Base-by-base conservation (phyloP, 1,140 invertebrate species). In the Phymastichus coffea region DNA sequence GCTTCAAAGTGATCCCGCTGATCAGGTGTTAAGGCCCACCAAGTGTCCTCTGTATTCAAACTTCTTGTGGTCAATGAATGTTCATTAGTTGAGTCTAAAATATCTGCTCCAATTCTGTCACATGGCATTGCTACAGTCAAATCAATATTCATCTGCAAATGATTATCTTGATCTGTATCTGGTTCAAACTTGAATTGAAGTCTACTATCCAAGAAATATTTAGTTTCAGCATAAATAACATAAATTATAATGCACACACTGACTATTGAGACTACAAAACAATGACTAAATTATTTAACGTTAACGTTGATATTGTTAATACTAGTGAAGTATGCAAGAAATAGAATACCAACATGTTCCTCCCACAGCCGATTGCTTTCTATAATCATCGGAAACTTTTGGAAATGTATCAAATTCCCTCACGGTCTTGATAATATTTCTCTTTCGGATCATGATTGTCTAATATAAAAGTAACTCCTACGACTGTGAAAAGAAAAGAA, bases 121-220 rank as follows among this genome's bases (percentile, higher is more conserved):
- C 95, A 97, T 58, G 90, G 90, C 91, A 95, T 97, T 22, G 94
- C 94, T 14, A 98, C 87, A 6, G 94, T 97, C 41, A 98, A 86
- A 75, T 98, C 95, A 44, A 98, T 84, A 78, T 97, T 96, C 66
- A 98, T 91, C 75, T 90, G 88, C 23, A 98, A 76, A 78, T 95
- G 95, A 62, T 88, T 90, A 73, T 95, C 87, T 74, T 91, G 85
- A 56, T 95, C 88, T n/a, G 86, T 88, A 71, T 97, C 95, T 12
- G 94, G 93, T 70, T 88, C 84, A 80, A 97, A 97, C 79, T 91
- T 88, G 78, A 95, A 97, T 38, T 87, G 81, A 53, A 95, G 84
- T 74, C 88, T 87, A 70, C 90, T 90, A 64, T 91, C 86, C 53
- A 90, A 79, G 72, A 91, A 97, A 70, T 94, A 94, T n/a, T 76